Evolutionary conservation across 2,888 invertebrate genomes (phyloP), one percentile per base, ranked within the genome.

Genomic region (Endotricha flammealis): DNA sequence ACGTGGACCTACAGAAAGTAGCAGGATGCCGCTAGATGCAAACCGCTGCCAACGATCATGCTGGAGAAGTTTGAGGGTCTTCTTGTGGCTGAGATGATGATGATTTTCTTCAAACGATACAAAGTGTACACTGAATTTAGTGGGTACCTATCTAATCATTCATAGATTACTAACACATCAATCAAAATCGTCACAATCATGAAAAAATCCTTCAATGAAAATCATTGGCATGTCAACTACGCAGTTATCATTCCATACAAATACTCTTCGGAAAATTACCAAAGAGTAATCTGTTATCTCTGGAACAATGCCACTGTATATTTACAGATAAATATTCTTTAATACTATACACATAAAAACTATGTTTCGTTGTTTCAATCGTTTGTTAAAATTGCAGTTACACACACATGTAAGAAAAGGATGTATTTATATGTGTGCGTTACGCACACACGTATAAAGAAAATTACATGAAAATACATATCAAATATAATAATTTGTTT

Each of bases 221-320:
- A 25, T 27, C 3, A 14, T 10, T 16, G 16, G 10, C 29, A 16
- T 10, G 10, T 29, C 20, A 31, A 31, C 30, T 16, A 34, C n/a
- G n/a, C n/a, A n/a, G n/a, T n/a, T n/a, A n/a, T n/a, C n/a, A n/a
- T n/a, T n/a, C n/a, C n/a, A n/a, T n/a, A 34, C 28, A 34, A 12
- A 27, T 20, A 28, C 16, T 13, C 11, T 20, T 16, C 42, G 62
- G 64, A 64, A 64, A 64, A 50, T 48, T 59, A 55, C 64, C 50
- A 14, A 54, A 41, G 38, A n/a, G 13, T 32, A 28, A 27, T 29
- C 10, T 30, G 25, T 23, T 1, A 7, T 6, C 12, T 17, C n/a
- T 5, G 13, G 14, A 25, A 25, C 32, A 12, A n/a, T 8, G 17
- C 3, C 25, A 17, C 27, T n/a, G 8, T 16, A 4, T 5, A 11